phyloP scores from a whole-genome alignment of 1,140 invertebrate genomes.

The Lordiphosa collinella region DNA sequence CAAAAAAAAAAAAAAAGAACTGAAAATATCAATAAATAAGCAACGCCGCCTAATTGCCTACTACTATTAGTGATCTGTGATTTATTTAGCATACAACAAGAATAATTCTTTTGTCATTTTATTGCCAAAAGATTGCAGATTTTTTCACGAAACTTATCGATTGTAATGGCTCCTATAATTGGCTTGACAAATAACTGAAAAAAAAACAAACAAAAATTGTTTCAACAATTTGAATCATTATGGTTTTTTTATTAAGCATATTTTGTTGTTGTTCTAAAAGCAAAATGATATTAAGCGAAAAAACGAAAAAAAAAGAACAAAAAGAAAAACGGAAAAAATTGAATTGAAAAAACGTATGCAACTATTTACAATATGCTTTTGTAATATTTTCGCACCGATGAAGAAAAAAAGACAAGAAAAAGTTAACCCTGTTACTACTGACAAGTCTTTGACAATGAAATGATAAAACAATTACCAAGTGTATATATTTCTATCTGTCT shows the following conservation, averaged over 20 bases:
- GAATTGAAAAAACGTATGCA: slow-evolving; percentile 63
- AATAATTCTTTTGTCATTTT: slow-evolving; percentile 80
- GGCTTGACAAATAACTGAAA: slow-evolving; percentile 48
- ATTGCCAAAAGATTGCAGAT: slow-evolving; percentile 79
- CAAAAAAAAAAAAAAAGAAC: slow-evolving; percentile 45
- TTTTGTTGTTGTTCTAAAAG: slow-evolving; percentile 79
- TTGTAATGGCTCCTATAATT: slow-evolving; percentile 79
- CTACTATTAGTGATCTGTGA: slow-evolving; percentile 69
- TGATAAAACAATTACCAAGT: slow-evolving; percentile 77
- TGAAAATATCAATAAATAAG: slow-evolving; percentile 23
- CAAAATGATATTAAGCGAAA: slow-evolving; percentile 52
- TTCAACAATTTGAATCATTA: slow-evolving; percentile 49
- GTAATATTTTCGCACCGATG: slow-evolving; percentile 72
- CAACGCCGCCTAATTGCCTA: slow-evolving; percentile 13
- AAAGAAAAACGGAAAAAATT: slow-evolving; percentile 39
- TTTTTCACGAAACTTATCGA: slow-evolving; percentile 80
- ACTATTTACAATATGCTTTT: slow-evolving; percentile 79
- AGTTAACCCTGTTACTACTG: slow-evolving; percentile 37
- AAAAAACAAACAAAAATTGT: slow-evolving; percentile 48
- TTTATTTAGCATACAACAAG: slow-evolving; percentile 70
- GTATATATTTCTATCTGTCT: slow-evolving; percentile 58
- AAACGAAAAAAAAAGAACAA: slow-evolving; percentile 34
- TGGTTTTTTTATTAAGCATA: slow-evolving; percentile 67
- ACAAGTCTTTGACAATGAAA: slow-evolving; percentile 78
- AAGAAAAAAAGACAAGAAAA: slow-evolving; percentile 33